These are phyloP conservation scores for Phalacrocorax brasilianus DNA, from an alignment of 2,113 vertebrate genomes.

Conservation along the genomic window DNA sequence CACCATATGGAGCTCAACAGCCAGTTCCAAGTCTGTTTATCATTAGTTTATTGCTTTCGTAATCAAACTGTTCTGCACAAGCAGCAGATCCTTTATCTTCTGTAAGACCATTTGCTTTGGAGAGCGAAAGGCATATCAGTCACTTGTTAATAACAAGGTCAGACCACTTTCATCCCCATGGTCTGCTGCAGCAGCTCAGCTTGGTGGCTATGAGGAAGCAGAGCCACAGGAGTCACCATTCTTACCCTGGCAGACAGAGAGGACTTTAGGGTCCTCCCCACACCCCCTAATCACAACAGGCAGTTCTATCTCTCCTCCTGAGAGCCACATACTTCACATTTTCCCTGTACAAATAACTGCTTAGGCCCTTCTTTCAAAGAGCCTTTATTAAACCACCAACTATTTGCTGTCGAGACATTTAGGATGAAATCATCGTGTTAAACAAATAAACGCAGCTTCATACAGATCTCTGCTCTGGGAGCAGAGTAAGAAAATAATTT, in stretches of 20 bases:
- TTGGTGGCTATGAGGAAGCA: background rate
- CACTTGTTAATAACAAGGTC: conserved; percentile 42
- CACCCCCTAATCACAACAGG: conserved; percentile 37
- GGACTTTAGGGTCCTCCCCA: background rate
- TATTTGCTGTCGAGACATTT: conserved; percentile 83
- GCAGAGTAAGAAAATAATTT: conserved; percentile 85
- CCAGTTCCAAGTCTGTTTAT: background rate
- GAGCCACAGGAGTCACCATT: background rate
- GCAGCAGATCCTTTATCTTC: background rate
- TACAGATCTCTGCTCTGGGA: conserved; percentile 83
- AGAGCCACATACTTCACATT: conserved; percentile 59
- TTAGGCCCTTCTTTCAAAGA: conserved; percentile 72
- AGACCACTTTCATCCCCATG: background rate
- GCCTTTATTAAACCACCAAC: conserved; percentile 82
- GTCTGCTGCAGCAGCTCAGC: background rate
- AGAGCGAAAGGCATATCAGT: background rate
- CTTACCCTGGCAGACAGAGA: background rate
- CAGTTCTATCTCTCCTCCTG: conserved; percentile 35
- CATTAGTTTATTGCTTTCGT: background rate
- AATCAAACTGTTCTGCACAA: background rate
- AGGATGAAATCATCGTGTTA: conserved; percentile 85
- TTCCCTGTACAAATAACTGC: conserved; percentile 67
- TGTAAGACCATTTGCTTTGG: background rate
- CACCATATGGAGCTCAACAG: background rate
- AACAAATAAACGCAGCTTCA: conserved; percentile 84